Conservation (phyloP, 2,888 invertebrate species). For the Idaea aversata region DNA sequence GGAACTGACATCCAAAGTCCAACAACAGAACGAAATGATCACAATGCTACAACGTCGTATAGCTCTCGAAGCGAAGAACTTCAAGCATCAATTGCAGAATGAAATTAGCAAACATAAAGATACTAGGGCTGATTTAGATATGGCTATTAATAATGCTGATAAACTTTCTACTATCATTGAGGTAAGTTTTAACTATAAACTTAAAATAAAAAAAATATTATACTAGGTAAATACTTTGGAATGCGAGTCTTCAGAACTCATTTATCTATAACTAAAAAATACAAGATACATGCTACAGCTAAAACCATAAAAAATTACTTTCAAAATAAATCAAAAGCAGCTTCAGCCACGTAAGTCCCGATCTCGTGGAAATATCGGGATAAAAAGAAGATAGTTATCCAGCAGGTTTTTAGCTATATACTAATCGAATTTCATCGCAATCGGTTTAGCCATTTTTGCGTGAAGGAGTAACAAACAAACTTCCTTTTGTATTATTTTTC, state of each 20-base stretch:
- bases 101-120: constrained; percentile 87
- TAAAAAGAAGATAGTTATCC: too few relatives aligned
- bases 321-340: background rate
- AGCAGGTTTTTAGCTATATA: too few relatives aligned
- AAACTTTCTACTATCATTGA: constrained; percentile 81
- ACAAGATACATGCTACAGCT: too few relatives aligned
- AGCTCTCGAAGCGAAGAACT: constrained; percentile 86
- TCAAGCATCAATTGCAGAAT: constrained; percentile 83
- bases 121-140: constrained; percentile 83
- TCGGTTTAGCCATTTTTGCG: too few relatives aligned
- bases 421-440: too few relatives aligned
- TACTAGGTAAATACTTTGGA: too few relatives aligned
- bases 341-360: background rate
- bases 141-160: constrained; percentile 82
- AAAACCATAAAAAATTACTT: background rate
- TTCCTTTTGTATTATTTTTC: too few relatives aligned
- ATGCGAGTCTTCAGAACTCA: too few relatives aligned
- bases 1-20: constrained; percentile 76
- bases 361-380: too few relatives aligned
- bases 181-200: constrained; percentile 45
- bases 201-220: too few relatives aligned
- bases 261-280: too few relatives aligned
- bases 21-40: constrained; percentile 82
- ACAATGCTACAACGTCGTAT: constrained; percentile 84
- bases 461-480: too few relatives aligned